Evolutionary conservation across 2,797 vertebrate genomes (phyloP), one percentile per base, ranked within the genome.

Genomic region (Eurystomus glaucurus): DNA sequence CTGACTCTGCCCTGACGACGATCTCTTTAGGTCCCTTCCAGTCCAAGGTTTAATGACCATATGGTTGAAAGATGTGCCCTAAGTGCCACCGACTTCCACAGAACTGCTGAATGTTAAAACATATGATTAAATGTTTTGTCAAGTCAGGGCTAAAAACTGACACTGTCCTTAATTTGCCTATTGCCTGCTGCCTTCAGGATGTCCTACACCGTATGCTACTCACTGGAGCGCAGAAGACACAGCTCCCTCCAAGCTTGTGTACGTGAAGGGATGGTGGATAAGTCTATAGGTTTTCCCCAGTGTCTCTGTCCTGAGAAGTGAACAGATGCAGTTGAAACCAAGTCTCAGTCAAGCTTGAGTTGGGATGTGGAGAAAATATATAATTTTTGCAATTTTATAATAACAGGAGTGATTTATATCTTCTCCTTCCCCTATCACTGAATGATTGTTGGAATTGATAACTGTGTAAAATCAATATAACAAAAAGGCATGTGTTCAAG

Each of bases 181-280:
- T 28, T 76, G 35, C 33, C 55, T 50, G 29, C 35, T 75, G 72
- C 48, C 52, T 79, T 76, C 50, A 46, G 78, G 61, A 50, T 33
- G 46, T 50, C 50, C 50, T 13, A 15, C n/a, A 9, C 41, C 11
- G 19, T 10, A 43, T 9, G 54, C 25, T 45, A 48, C 33, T 28
- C 64, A n/a, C 8, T 29, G 72, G 11, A 74, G 33, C 5, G 39
- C 65, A 82, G 66, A 72, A 62, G 22, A 29, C 50, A 37, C 37
- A 81, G 45, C 31, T 64, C 39, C 31, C 75, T 71, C 41, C 28
- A 19, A 64, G 43, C n/a, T 64, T 55, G 51, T 10, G 2, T 35
- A 43, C 0, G 2, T 25, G 66, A 23, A 52, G 46, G n/a, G n/a
- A 62, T 0, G 2, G 20, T 33, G 46, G 33, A n/a, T 69, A 60